phyloP scores from a whole-genome alignment of 2,113 vertebrate species.

The Nematolebias whitei region DNA sequence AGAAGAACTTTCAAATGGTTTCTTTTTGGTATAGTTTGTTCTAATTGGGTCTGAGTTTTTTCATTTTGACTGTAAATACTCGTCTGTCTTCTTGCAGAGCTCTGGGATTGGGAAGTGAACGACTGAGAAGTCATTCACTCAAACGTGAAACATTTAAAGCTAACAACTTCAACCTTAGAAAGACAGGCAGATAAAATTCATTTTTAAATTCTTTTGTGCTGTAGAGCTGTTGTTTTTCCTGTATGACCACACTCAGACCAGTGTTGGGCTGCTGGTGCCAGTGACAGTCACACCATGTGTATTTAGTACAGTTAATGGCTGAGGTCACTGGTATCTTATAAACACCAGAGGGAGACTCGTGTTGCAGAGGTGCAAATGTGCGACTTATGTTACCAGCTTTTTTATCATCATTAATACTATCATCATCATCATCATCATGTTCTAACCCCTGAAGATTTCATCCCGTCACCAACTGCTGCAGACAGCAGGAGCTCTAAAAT shows the following conservation, averaged over 20 bases:
- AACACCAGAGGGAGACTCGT: constrained; percentile 64
- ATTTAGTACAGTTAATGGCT: not conserved
- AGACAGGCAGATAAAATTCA: constrained; percentile 3
- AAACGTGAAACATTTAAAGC: constrained; percentile 26
- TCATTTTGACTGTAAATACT: not conserved
- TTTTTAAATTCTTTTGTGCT: not conserved
- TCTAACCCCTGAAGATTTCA: constrained; percentile 10
- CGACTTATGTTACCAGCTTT: constrained; percentile 45
- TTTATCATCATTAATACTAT: constrained; percentile 8
- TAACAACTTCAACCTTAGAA: constrained; percentile 5
- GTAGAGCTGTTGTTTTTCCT: not conserved
- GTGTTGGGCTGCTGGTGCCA: constrained; percentile 6
- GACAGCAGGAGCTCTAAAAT: not conserved
- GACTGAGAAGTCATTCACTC: constrained; percentile 9
- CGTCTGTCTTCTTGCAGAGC: constrained; percentile 12
- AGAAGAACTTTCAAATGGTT: not conserved
- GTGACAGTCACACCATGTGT: constrained; percentile 3
- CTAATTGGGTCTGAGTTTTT: constrained; percentile 20
- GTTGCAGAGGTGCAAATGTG: constrained; percentile 58
- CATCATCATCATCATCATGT: constrained; percentile 1
- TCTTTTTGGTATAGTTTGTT: constrained; percentile 4
- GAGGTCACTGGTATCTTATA: constrained; percentile 52
- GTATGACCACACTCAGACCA: not conserved
- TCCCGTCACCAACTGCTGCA: constrained; percentile 8
- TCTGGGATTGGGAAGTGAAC: constrained; percentile 25